phyloP scores from a whole-genome alignment of 2,888 invertebrate species.

The Macrophya alboannulata region DNA sequence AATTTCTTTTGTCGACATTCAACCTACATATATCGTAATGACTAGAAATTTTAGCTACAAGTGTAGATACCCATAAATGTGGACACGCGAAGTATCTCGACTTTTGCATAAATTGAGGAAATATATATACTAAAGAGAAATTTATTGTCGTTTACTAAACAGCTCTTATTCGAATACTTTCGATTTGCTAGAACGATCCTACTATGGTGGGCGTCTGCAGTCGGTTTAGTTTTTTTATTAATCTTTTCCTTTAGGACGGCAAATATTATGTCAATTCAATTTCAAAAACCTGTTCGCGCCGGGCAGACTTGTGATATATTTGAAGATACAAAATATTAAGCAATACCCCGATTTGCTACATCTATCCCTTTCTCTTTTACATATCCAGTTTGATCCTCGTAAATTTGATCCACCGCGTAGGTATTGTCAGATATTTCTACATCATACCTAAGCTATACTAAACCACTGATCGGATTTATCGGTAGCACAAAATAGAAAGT shows the following conservation, averaged over 20 bases:
- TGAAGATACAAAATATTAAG: neutral
- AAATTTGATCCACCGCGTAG: neutral
- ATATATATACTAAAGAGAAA: neutral
- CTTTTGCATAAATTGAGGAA: constrained; percentile 4
- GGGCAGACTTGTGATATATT: neutral
- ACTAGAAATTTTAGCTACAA: neutral
- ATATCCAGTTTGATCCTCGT: neutral
- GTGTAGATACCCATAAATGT: neutral
- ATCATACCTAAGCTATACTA: neutral
- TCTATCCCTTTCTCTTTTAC: neutral
- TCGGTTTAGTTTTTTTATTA: neutral
- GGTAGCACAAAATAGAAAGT: constrained; percentile 39
- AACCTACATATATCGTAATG: neutral
- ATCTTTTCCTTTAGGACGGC: neutral
- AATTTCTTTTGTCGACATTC: neutral
- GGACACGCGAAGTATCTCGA: neutral
- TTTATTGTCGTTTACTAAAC: neutral
- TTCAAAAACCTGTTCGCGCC: constrained; percentile 8
- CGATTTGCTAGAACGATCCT: neutral
- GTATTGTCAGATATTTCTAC: neutral
- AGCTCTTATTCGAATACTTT: neutral
- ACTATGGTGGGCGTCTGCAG: neutral
- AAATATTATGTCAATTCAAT: neutral
- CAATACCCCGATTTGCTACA: neutral
- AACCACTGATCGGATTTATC: neutral